Evolutionary conservation across 2,888 invertebrate genomes (phyloP).

Genomic region (Patella pellucida): DNA sequence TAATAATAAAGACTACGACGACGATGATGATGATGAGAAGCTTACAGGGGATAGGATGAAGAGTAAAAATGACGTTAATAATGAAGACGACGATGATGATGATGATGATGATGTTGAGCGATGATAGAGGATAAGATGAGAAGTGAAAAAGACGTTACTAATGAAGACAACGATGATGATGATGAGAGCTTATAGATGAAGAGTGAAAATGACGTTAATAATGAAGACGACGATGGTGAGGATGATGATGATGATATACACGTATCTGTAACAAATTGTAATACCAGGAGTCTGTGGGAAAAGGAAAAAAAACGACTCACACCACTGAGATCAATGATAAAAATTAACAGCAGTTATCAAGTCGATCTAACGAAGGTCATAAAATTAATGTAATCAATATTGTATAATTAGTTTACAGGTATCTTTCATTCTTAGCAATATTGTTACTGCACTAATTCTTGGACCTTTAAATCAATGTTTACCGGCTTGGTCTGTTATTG

Average conservation of each 20-base stretch:
- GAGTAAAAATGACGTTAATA: neutral
- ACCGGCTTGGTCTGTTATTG: no score
- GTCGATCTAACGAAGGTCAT: no score
- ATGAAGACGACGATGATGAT: neutral
- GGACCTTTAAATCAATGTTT: no score
- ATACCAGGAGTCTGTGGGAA: neutral
- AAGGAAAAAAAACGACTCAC: no score
- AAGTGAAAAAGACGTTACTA: neutral
- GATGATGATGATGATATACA: conserved; percentile 2
- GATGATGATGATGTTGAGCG: neutral
- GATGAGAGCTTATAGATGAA: neutral
- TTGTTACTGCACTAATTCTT: no score
- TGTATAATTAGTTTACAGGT: no score
- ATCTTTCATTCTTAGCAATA: no score
- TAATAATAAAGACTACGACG: conserved; percentile 16
- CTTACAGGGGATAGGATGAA: neutral
- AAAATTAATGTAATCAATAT: no score
- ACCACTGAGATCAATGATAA: no score
- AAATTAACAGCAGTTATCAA: no score
- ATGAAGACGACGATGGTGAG: neutral
- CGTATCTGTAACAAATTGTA: neutral
- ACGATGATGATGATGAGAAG: conserved; percentile 3
- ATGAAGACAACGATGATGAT: conserved; percentile 9
- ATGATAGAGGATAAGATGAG: neutral
- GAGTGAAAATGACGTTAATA: neutral